phyloP scores from a whole-genome alignment of 53 echinoderm and acorn worm species.

The Actinopyga echinites region DNA sequence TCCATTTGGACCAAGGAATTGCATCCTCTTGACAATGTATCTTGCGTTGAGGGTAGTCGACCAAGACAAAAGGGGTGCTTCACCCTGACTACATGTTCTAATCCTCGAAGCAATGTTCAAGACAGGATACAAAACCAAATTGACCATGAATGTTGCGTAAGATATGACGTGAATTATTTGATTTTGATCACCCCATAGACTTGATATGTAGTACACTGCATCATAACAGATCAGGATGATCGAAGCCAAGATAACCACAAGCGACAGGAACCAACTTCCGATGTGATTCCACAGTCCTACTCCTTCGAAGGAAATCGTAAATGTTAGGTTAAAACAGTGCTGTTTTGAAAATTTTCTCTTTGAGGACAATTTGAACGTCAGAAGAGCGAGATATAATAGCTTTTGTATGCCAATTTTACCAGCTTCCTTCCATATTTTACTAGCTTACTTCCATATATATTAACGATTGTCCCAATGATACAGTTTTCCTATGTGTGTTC shows the following conservation, averaged over 20 bases:
- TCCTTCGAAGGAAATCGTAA: neutral
- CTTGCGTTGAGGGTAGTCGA: neutral
- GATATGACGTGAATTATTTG: constrained; percentile 4
- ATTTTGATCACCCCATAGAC: neutral
- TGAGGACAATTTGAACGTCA: neutral
- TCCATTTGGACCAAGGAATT: constrained; percentile 22
- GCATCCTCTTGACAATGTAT: constrained; percentile 8
- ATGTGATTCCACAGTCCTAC: constrained; percentile 9
- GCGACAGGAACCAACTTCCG: constrained; percentile 2
- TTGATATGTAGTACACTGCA: neutral
- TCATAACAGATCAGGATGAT: neutral
- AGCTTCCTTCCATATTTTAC: neutral
- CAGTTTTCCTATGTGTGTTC: too few relatives aligned
- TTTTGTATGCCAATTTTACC: neutral
- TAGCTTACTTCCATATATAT: neutral
- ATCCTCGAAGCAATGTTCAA: neutral
- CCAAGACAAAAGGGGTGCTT: neutral
- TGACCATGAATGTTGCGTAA: neutral
- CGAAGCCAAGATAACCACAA: neutral
- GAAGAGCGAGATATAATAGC: neutral
- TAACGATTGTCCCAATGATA: too few relatives aligned
- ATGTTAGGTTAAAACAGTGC: neutral
- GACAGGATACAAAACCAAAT: neutral
- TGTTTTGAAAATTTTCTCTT: neutral
- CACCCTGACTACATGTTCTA: neutral